Base-by-base conservation (phyloP, 2,797 vertebrate genomes). In the Urosaurus nigricauda region DNA sequence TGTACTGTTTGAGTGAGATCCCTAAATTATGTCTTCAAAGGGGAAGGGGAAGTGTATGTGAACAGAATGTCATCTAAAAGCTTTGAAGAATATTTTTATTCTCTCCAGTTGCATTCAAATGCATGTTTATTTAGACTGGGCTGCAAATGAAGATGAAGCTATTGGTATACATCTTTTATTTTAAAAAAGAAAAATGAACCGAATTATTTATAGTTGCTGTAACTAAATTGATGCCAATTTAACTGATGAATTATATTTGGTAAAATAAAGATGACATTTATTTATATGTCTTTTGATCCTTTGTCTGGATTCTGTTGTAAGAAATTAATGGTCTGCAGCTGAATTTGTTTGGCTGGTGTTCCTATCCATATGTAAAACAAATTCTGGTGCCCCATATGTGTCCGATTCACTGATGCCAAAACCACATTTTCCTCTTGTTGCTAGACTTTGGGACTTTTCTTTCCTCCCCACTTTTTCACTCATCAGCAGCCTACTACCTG, bases 181-280 rank as follows among this genome's bases (percentile, higher is more conserved):
- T 89, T 91, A 91, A 96, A 95, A 88, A 90, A 89, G 90, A 86
- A 94, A 86, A 94, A 87, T 53, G 73, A 14, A 60, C 93, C 92
- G 95, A 95, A 95, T 97, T 97, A 97, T 97, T 97, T 97, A 97
- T 97, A 96, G 97, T 95, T 95, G 88, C 92, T 96, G 87, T 96
- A 96, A 96, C 95, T 96, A 95, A 95, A 96, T 94, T 94, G 96
- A 94, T 95, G 95, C 96, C 94, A 93, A 94, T 94, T 87, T 94
- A 96, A 96, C 94, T 93, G 96, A 96, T 97, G 97, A 97, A 97
- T 97, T 97, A 97, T 97, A 97, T 97, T 97, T 97, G 96, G 96
- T 96, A 97, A 97, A 97, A 97, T 97, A 97, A 97, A 97, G 94
- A 97, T 94, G 94, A 90, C 87, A 90, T 97, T 97, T 97, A 97